A percentile compares a stretch with the other conserved stretches of the same genome.
Evolutionary conservation across 2,797 vertebrate genomes (phyloP).

Genomic region (Enteromius argenteus): DNA sequence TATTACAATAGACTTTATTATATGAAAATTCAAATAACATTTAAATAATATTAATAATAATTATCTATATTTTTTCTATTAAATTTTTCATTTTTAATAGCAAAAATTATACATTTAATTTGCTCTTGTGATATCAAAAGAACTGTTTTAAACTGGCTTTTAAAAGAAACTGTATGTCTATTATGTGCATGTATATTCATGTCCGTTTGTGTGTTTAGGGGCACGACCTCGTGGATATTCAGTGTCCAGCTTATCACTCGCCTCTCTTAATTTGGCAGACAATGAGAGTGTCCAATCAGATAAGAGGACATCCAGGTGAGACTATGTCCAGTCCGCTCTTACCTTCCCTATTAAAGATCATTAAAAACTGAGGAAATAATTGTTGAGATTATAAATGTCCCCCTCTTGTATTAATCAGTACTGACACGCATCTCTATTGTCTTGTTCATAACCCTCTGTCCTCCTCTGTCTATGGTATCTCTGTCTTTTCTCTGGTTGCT

Average conservation of each 20-base stretch:
- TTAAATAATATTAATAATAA: background rate
- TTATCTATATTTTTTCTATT: background rate
- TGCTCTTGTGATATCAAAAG: background rate
- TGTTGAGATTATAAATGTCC: background rate
- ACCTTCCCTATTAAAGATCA: background rate
- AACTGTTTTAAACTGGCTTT: background rate
- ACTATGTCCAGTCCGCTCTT: background rate
- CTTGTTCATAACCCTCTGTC: constrained; percentile 19
- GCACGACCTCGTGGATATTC: constrained; percentile 87
- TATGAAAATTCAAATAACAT: no score
- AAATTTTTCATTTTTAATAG: background rate
- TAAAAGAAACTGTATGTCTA: background rate
- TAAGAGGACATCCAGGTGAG: constrained; percentile 91
- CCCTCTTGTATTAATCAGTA: background rate
- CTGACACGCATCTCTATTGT: constrained; percentile 8
- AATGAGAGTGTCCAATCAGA: constrained; percentile 87
- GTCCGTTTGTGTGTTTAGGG: constrained; percentile 75
- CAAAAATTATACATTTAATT: background rate
- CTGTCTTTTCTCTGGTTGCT: constrained; percentile 55
- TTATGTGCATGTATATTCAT: background rate
- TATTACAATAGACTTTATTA: no score
- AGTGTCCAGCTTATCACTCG: constrained; percentile 95
- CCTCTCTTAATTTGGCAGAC: constrained; percentile 92
- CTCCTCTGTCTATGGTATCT: constrained; percentile 22
- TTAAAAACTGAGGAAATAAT: background rate